phyloP scores from a whole-genome alignment of 2,888 invertebrate species.

The Spisula solida region DNA sequence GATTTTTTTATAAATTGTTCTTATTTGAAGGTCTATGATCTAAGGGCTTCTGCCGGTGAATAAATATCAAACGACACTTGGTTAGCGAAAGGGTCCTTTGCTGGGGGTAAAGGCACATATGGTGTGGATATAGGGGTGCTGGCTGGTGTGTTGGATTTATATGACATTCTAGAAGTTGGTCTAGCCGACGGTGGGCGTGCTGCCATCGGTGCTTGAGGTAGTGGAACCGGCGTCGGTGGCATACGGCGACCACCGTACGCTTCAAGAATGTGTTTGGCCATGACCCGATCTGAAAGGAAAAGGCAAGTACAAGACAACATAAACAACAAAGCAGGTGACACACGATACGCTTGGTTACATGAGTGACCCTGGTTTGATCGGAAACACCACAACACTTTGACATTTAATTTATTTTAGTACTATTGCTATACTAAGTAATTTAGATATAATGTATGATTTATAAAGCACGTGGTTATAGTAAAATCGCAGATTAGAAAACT shows the following conservation, averaged over 20 bases:
- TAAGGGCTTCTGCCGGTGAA: slow-evolving; percentile 28
- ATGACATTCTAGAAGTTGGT: slow-evolving; percentile 47
- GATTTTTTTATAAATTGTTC: background rate
- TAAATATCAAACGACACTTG: slow-evolving; percentile 63
- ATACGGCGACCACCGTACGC: slow-evolving; percentile 61
- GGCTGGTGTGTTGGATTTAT: slow-evolving; percentile 58
- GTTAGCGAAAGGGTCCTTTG: slow-evolving; percentile 56
- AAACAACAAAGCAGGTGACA: background rate
- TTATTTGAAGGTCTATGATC: background rate
- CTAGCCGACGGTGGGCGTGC: slow-evolving; percentile 48
- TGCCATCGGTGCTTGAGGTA: slow-evolving; percentile 38
- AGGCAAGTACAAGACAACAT: slow-evolving; percentile 44
- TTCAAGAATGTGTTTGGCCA: slow-evolving; percentile 63
- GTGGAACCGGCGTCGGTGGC: slow-evolving; percentile 59
- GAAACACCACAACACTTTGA: background rate
- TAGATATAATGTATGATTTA: too few species aligned
- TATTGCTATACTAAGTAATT: too few species aligned
- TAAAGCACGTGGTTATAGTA: too few species aligned
- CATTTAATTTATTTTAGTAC: too few species aligned
- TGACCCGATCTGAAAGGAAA: slow-evolving; percentile 67
- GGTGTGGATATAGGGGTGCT: slow-evolving; percentile 65
- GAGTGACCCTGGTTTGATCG: background rate
- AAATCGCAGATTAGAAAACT: too few species aligned
- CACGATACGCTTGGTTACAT: background rate
- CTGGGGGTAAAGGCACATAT: slow-evolving; percentile 65